Evolutionary conservation across 2,888 invertebrate species (phyloP).

Genomic region (Carterocephalus palaemon): DNA sequence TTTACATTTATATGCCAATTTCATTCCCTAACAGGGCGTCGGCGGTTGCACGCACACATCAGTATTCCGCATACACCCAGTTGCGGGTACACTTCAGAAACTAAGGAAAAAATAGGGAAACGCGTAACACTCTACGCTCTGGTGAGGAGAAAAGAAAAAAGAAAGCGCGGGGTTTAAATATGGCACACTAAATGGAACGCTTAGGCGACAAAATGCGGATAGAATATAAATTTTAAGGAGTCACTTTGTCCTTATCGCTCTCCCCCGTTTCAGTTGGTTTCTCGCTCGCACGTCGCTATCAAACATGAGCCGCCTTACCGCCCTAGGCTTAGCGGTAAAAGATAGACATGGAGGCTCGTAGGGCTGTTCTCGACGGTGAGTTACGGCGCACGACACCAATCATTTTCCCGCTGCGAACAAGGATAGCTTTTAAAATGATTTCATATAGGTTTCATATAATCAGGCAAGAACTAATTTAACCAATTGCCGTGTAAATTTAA

Average conservation of each 20-base stretch:
- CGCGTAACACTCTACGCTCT: slow-evolving; percentile 65
- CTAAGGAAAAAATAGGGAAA: slow-evolving; percentile 61
- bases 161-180: slow-evolving; percentile 74
- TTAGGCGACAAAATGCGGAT: slow-evolving; percentile 79
- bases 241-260: slow-evolving; percentile 54
- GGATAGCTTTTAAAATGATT: slow-evolving; percentile 51
- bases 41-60: slow-evolving; percentile 74
- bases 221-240: slow-evolving; percentile 78
- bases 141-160: slow-evolving; percentile 64
- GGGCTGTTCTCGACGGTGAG: slow-evolving; percentile 55
- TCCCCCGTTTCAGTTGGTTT: slow-evolving; percentile 40
- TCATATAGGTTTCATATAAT: too few species aligned
- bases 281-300: slow-evolving; percentile 57
- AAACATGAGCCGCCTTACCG: slow-evolving; percentile 68
- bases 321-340: slow-evolving; percentile 77
- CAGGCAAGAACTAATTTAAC: too few species aligned
- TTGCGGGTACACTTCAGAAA: slow-evolving; percentile 54
- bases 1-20: slow-evolving; percentile 80
- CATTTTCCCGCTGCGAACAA: slow-evolving; percentile 55
- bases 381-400: slow-evolving; percentile 49
- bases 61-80: slow-evolving; percentile 70
- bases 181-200: slow-evolving; percentile 79
- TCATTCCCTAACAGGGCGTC: slow-evolving; percentile 75
- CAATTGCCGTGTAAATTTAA: too few species aligned
- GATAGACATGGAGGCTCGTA: slow-evolving; percentile 68